Evolutionary conservation across 1,140 invertebrate genomes (phyloP).

Genomic region (Neomicropteryx cornuta): DNA sequence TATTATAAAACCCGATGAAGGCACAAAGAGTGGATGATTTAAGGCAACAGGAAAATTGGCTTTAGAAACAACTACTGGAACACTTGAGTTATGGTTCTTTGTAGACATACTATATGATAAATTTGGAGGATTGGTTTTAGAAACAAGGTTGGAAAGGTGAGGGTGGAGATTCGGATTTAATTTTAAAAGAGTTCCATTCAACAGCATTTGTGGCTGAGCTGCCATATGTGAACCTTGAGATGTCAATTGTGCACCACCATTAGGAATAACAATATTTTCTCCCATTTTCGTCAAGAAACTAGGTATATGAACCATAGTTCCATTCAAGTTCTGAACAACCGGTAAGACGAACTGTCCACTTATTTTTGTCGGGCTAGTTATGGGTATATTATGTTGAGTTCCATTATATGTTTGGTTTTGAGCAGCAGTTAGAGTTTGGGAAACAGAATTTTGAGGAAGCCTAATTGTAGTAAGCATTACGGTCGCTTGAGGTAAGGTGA

Average conservation of each 20-base stretch:
- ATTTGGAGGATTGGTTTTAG: constrained; percentile 7
- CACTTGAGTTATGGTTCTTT: constrained; percentile 9
- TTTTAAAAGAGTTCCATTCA: constrained; percentile 37
- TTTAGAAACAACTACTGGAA: constrained; percentile 19
- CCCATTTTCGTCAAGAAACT: constrained; percentile 34
- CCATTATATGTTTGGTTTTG: constrained; percentile 28
- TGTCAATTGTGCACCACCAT: too few species aligned
- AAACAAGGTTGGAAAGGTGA: constrained; percentile 10
- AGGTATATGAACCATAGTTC: constrained; percentile 37
- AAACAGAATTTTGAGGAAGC: constrained; percentile 32
- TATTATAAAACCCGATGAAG: constrained; percentile 36
- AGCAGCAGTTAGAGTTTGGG: constrained; percentile 18
- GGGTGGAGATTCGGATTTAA: constrained; percentile 17
- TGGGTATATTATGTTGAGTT: constrained; percentile 26
- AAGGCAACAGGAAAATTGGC: constrained; percentile 33
- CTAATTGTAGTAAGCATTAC: constrained; percentile 39
- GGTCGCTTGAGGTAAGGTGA: constrained; percentile 31
- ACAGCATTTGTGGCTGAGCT: constrained; percentile 30
- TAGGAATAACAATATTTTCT: constrained; percentile 35
- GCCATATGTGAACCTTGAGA: constrained; percentile 24
- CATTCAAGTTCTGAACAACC: constrained; percentile 37
- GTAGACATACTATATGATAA: constrained; percentile 11
- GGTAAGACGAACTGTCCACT: constrained; percentile 38
- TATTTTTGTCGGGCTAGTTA: constrained; percentile 35
- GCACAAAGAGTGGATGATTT: constrained; percentile 33